Conservation (phyloP, 2,113 vertebrate genomes). For the Odocoileus hemionus region DNA sequence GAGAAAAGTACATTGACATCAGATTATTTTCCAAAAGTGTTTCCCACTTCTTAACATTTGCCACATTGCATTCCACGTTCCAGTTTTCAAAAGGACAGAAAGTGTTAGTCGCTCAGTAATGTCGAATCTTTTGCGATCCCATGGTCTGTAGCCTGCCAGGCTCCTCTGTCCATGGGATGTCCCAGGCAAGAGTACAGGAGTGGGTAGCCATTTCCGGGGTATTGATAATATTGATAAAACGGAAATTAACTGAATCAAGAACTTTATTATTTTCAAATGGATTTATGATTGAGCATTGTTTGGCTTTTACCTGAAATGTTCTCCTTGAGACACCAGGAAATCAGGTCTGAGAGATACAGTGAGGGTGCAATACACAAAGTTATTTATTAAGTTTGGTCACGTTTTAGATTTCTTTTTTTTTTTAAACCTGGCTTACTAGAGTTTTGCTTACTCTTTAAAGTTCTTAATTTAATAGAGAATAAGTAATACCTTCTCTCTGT, state of each 20-base stretch:
- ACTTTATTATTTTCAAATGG: neutral
- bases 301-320: neutral
- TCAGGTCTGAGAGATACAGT: neutral
- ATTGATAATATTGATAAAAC: neutral
- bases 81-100: slow-evolving; percentile 18
- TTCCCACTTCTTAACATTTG: slow-evolving; percentile 49
- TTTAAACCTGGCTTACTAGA: neutral
- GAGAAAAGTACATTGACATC: slow-evolving; percentile 58
- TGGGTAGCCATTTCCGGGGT: neutral
- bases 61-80: slow-evolving; percentile 35
- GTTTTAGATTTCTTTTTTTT: neutral
- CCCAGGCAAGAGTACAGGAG: neutral
- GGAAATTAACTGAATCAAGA: neutral
- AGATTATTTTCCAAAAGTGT: slow-evolving; percentile 62
- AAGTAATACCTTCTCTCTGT: neutral
- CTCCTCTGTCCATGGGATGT: neutral
- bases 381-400: neutral
- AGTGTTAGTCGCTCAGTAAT: neutral
- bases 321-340: neutral
- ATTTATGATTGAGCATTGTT: neutral
- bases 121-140: neutral
- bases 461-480: neutral
- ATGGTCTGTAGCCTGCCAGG: neutral
- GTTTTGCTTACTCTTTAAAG: neutral
- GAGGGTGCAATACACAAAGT: neutral